phyloP scores from a whole-genome alignment of 2,888 invertebrate species.

The Cheilosia soror region DNA sequence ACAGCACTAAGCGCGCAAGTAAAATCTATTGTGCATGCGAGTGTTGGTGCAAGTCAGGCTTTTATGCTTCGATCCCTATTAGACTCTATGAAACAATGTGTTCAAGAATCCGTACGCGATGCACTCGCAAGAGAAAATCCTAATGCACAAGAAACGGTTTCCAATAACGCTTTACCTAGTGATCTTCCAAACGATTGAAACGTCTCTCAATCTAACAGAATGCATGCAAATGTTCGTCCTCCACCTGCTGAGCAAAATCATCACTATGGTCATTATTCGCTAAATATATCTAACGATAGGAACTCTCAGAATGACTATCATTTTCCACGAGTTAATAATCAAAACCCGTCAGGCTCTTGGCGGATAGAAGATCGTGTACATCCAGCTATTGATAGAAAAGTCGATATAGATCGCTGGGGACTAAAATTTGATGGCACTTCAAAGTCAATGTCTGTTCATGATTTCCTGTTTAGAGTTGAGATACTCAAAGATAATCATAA shows the following conservation, averaged over 20 bases:
- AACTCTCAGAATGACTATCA: neutral
- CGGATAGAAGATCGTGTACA: neutral
- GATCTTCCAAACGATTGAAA: too few species aligned
- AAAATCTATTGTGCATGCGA: conserved; percentile 1
- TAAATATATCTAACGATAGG: neutral
- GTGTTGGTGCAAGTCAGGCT: conserved; percentile 3
- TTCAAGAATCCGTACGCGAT: conserved; percentile 7
- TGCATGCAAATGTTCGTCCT: neutral
- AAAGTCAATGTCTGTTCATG: conserved; percentile 16
- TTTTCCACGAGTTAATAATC: neutral
- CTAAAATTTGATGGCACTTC: conserved; percentile 31
- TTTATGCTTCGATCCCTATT: conserved; percentile 6
- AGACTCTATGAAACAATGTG: conserved; percentile 4
- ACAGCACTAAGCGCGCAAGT: neutral
- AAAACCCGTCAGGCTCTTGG: neutral
- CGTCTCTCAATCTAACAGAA: neutral
- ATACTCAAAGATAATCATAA: neutral
- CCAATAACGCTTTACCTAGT: neutral
- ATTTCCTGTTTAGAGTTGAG: conserved; percentile 33
- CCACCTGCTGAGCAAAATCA: neutral
- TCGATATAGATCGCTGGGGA: conserved; percentile 23
- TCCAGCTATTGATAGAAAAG: neutral
- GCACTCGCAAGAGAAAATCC: neutral
- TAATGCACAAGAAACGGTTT: neutral
- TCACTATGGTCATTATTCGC: neutral